A percentile compares a stretch with the other conserved stretches of the same genome.
Evolutionary conservation across 2,113 vertebrate genomes (phyloP).

Genomic region (Neodon shergylaensis): DNA sequence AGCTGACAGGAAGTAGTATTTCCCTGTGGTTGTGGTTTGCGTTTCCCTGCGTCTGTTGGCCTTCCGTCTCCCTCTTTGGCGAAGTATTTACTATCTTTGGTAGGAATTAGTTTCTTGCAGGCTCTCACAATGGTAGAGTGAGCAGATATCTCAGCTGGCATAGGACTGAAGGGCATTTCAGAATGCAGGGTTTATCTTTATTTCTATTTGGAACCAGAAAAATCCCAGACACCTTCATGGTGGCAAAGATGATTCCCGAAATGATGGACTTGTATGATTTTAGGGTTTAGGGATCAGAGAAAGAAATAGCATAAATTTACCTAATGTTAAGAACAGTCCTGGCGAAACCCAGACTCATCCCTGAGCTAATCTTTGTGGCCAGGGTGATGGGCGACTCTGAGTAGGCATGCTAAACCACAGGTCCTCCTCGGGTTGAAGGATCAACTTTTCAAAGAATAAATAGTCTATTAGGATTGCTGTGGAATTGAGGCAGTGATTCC

Average conservation of each 20-base stretch:
- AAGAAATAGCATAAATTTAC: background rate
- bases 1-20: background rate
- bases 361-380: background rate
- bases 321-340: background rate
- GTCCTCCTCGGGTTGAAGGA: background rate
- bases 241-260: conserved; percentile 1
- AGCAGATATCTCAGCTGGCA: background rate
- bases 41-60: conserved; percentile 2
- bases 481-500: background rate
- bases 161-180: background rate
- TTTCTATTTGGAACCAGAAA: conserved; percentile 28
- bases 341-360: background rate
- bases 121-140: background rate
- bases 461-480: background rate
- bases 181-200: background rate
- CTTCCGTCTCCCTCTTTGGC: background rate
- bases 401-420: background rate
- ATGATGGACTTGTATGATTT: background rate
- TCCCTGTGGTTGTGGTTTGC: conserved; percentile 5
- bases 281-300: background rate
- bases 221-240: background rate
- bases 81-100: background rate
- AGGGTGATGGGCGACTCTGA: background rate
- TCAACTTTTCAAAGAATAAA: background rate
- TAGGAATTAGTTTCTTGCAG: background rate